Base-by-base conservation (phyloP, 2,797 vertebrate genomes). In the Bovichtus diacanthus region DNA sequence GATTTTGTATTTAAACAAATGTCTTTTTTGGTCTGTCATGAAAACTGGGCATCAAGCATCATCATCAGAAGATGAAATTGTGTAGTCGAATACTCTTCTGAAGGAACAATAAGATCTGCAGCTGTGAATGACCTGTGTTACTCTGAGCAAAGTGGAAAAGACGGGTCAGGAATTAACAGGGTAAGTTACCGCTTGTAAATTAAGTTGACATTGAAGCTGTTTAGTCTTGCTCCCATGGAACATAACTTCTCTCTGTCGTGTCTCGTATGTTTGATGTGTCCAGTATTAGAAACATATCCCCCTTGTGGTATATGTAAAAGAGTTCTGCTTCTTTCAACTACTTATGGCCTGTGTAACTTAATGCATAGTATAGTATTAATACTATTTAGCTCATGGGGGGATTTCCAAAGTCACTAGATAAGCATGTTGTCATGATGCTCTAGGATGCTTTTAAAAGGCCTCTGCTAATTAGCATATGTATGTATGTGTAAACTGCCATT, bases 331-430 rank as follows among this genome's bases (percentile, higher is more conserved):
- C 51, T 78, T 75, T 73, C 11, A 19, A 3, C 8, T 13, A 34
- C 27, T 49, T n/a, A 41, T 36, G 6, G n/a, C 29, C 25, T 67
- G 10, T 69, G n/a, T 41, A 49, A 60, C 10, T 38, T 56, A 39
- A 56, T 46, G 60, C 47, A 70, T 72, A 27, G 59, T 41, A 47
- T 61, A 34, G 34, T 46, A 49, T 66, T 82, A 68, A 74, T 44
- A 13, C 46, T 18, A 9, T 39, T 43, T 49, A 51, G 71, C 71
- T 70, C 54, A 74, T 41, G 46, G n/a, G 59, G 6, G 55, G 34
- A 63, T 87, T 84, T 86, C 50, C 72, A 74, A 9, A 2, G 36
- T 38, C 10, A 21, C 64, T 71, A 70, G 77, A 74, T 74, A 60
- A 74, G 50, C 34, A 71, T 41, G 36, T 71, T 67, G 76, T 81